Percentiles rank a stretch among this genome's conserved stretches.
These are phyloP conservation scores for Tricholaema leucomelas DNA, from an alignment of 2,113 vertebrate species.

Conservation along the genomic window DNA sequence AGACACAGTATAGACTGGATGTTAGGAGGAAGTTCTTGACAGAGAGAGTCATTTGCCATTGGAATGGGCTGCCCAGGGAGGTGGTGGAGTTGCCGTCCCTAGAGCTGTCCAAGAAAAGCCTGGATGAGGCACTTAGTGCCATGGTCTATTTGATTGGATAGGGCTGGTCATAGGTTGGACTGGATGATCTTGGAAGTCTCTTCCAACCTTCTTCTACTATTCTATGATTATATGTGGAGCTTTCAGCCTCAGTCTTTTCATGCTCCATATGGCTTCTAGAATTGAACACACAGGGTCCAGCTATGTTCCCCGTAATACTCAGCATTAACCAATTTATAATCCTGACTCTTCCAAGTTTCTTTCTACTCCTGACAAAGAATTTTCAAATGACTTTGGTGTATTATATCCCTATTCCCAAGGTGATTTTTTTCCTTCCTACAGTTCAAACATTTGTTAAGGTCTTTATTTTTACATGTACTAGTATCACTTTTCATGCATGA, in stretches of 20 bases:
- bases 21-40: no score
- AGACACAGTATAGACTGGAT: no score
- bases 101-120: no score
- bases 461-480: not conserved
- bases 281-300: slow-evolving; percentile 25
- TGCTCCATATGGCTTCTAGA: slow-evolving; percentile 4
- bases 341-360: not conserved
- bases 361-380: not conserved
- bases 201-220: no score
- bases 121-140: no score
- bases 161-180: no score
- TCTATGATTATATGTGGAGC: no score
- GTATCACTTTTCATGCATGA: not conserved
- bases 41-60: no score
- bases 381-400: not conserved
- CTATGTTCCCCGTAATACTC: not conserved
- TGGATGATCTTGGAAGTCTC: no score
- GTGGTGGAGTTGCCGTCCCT: no score
- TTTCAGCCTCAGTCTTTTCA: slow-evolving; percentile 49
- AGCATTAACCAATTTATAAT: slow-evolving; percentile 46
- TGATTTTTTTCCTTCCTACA: not conserved
- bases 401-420: slow-evolving; percentile 16
- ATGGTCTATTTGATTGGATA: no score
- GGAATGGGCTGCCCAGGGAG: no score
- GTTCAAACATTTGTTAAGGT: not conserved